Base-by-base conservation (phyloP, 2,888 invertebrate genomes). In the Dascillus cervinus region DNA sequence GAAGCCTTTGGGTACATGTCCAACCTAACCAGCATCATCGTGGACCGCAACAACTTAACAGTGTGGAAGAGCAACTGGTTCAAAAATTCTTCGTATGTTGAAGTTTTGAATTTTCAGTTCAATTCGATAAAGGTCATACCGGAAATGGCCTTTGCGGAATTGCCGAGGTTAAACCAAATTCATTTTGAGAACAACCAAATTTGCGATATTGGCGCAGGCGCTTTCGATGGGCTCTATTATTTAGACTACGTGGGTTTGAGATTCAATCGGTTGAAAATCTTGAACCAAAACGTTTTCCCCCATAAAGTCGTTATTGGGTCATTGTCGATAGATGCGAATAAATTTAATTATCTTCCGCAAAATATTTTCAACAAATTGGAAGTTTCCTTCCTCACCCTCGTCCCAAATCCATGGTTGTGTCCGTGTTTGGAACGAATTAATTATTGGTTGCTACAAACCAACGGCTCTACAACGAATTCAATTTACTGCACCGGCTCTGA, bases 321-420 rank as follows among this genome's bases (percentile, higher is more conserved):
- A 3, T 34, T 53, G 6, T 24, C 26, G 9, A 33, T 55, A 11
- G 40, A 39, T 27, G 50, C 44, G 1, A 55, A 55, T 37, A 42
- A 42, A 22, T 32, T 55, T 4, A 55, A 52, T 37, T 55, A 31
- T 27, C 15, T 55, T n/a, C 14, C 53, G 2, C 34, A 34, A 2
- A 29, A 47, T 19, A 29, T 52, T 9, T 29, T 52, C 13, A 25
- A 37, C 4, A 47, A 47, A 28, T 3, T 53, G 3, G 22, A 41
- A 3, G 42, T 49, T 3, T 34, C 41, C 3, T 38, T 34, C 10
- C 22, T 52, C 9, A 27, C 34, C 6, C 15, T 52, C 5, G 43
- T 47, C 11, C 44, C 42, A 9, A 53, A 53, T 35, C 54, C 54
- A 5, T 53, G 53, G 53, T 52, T 40, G 21, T 55, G 55, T 29